Evolutionary conservation across 2,888 invertebrate species (phyloP).

Genomic region (Drosophila anomalata): DNA sequence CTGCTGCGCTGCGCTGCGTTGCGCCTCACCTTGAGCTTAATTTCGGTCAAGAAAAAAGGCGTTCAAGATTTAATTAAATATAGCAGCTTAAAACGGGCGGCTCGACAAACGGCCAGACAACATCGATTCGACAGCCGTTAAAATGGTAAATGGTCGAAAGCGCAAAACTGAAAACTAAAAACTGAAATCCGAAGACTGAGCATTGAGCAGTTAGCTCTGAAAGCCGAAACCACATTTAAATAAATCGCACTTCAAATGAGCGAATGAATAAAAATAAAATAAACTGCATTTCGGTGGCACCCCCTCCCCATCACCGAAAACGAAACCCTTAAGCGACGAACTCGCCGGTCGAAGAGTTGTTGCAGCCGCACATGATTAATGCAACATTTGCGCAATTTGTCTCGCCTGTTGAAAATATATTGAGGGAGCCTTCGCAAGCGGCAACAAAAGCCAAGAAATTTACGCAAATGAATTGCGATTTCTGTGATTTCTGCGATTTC

Average conservation of each 20-base stretch:
- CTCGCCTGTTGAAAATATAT: conserved; percentile 58
- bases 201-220: neutral
- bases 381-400: conserved; percentile 71
- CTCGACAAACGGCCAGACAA: conserved; percentile 32
- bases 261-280: conserved; percentile 18
- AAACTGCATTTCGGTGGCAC: conserved; percentile 44
- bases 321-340: conserved; percentile 74
- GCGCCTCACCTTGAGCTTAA: conserved; percentile 76
- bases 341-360: conserved; percentile 17
- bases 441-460: conserved; percentile 37
- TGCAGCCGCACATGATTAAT: conserved; percentile 58
- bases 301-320: conserved; percentile 29
- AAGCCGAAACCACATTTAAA: conserved; percentile 52
- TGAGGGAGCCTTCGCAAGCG: conserved; percentile 42
- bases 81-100: conserved; percentile 29
- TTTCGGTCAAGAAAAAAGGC: conserved; percentile 68
- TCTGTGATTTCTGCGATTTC: conserved; percentile 68
- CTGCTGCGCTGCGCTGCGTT: conserved; percentile 45
- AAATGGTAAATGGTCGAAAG: conserved; percentile 39
- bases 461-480: conserved; percentile 75
- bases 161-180: conserved; percentile 3
- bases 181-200: neutral
- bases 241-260: conserved; percentile 60
- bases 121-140: conserved; percentile 40
- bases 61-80: conserved; percentile 70